These are phyloP conservation scores for Neria commutata DNA, from an alignment of 2,888 invertebrate species.

Conservation along the genomic window DNA sequence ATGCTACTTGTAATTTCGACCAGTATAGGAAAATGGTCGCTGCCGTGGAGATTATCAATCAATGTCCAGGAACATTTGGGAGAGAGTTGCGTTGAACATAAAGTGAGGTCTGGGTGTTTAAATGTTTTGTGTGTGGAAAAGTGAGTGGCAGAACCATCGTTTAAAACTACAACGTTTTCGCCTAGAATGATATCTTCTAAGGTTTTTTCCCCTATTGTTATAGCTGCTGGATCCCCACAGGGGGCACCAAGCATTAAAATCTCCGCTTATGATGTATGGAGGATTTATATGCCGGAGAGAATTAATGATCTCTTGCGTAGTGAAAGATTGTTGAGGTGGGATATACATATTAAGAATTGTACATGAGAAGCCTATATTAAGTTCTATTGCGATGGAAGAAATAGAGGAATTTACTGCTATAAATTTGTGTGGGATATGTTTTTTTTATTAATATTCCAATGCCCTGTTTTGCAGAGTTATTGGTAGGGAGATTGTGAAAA, in stretches of 20 bases:
- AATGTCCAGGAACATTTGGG: slow-evolving; percentile 5
- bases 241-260: no score
- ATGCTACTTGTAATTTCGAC: background rate
- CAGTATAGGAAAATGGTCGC: slow-evolving; percentile 9
- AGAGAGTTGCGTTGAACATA: slow-evolving; percentile 4
- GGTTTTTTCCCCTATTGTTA: slow-evolving; percentile 6
- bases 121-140: no score
- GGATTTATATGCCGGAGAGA: background rate
- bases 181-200: background rate
- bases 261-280: background rate
- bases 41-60: no score
- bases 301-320: background rate
- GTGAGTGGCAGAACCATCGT: no score
- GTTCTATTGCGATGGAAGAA: slow-evolving; percentile 1
- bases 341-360: slow-evolving; percentile 10
- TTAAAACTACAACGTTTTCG: background rate
- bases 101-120: slow-evolving; percentile 15
- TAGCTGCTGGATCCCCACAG: slow-evolving; percentile 9
- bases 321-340: slow-evolving; percentile 2
- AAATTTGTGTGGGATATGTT: slow-evolving; percentile 8
- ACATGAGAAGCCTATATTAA: background rate
- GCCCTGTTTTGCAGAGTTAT: no score
- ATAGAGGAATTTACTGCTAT: slow-evolving; percentile 5
- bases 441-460: slow-evolving; percentile 11
- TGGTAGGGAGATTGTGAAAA: slow-evolving; percentile 1